phyloP scores from a whole-genome alignment of 1,140 invertebrate species.

The Melipona quadrifasciata region DNA sequence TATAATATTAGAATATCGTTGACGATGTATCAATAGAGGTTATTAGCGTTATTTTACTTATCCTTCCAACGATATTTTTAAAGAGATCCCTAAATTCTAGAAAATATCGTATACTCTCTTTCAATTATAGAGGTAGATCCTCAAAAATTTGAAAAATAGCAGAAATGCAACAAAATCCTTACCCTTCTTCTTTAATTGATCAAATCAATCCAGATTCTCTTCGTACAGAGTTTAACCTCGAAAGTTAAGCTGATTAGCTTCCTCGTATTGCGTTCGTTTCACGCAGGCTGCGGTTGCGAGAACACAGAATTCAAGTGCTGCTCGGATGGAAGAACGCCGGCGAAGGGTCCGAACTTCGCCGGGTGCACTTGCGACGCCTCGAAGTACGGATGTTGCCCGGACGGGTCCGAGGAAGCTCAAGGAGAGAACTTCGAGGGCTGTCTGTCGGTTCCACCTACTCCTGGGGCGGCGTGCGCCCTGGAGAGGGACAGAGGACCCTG shows the following conservation, averaged over 20 bases:
- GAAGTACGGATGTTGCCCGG: slow-evolving; percentile 93
- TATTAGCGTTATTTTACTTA: no score
- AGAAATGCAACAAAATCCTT: neutral
- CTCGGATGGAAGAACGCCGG: slow-evolving; percentile 89
- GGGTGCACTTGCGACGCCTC: slow-evolving; percentile 91
- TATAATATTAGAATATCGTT: no score
- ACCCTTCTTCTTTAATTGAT: neutral
- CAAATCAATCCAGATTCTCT: neutral
- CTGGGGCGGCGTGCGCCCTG: slow-evolving; percentile 88
- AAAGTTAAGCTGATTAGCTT: neutral
- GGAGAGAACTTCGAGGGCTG: slow-evolving; percentile 94
- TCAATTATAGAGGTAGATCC: no score
- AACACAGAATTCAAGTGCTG: slow-evolving; percentile 93
- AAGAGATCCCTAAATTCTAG: no score
- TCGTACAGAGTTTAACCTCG: neutral
- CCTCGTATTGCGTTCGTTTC: neutral
- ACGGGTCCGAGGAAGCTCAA: slow-evolving; percentile 89
- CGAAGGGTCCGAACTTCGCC: slow-evolving; percentile 85
- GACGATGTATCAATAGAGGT: no score
- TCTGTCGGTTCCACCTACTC: slow-evolving; percentile 84
- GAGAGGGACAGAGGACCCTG: slow-evolving; percentile 90
- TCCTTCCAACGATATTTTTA: no score
- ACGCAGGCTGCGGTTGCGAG: slow-evolving; percentile 90
- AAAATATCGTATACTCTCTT: no score
- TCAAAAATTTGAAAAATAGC: no score